Evolutionary conservation across 2,888 invertebrate genomes (phyloP).

Genomic region (Catocala fraxini): DNA sequence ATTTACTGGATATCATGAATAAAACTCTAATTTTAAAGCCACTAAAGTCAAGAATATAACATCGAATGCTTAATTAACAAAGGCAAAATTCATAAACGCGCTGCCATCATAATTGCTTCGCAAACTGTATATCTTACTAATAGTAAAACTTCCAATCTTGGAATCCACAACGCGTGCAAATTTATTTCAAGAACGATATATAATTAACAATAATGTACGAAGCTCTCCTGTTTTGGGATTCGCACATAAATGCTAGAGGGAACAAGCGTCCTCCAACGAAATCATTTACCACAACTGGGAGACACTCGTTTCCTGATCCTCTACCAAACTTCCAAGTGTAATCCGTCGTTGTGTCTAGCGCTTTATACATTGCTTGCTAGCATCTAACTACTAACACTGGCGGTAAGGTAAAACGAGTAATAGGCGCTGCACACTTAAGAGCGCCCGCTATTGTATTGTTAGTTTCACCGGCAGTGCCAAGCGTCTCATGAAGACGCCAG

Average conservation of each 20-base stretch:
- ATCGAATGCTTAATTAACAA: conserved; percentile 11
- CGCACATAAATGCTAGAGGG: conserved; percentile 48
- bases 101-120: conserved; percentile 12
- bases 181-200: conserved; percentile 31
- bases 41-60: background rate
- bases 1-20: background rate
- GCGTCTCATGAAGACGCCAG: conserved; percentile 57
- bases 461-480: conserved; percentile 30
- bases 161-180: conserved; percentile 20
- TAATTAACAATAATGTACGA: conserved; percentile 31
- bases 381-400: conserved; percentile 24
- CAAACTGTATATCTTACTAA: conserved; percentile 15
- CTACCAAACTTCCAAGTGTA: conserved; percentile 34
- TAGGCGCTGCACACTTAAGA: conserved; percentile 30
- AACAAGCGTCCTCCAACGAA: conserved; percentile 57
- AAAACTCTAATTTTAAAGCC: conserved; percentile 8
- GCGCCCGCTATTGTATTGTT: conserved; percentile 33
- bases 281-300: conserved; percentile 60
- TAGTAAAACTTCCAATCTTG: conserved; percentile 22
- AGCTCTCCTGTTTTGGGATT: conserved; percentile 45
- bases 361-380: conserved; percentile 51
- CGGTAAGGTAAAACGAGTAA: conserved; percentile 37
- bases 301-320: conserved; percentile 47
- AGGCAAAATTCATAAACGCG: conserved; percentile 10
- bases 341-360: conserved; percentile 28